These are phyloP conservation scores for Bombus haemorrhoidalis DNA, from an alignment of 1,140 invertebrate genomes.

Conservation along the genomic window DNA sequence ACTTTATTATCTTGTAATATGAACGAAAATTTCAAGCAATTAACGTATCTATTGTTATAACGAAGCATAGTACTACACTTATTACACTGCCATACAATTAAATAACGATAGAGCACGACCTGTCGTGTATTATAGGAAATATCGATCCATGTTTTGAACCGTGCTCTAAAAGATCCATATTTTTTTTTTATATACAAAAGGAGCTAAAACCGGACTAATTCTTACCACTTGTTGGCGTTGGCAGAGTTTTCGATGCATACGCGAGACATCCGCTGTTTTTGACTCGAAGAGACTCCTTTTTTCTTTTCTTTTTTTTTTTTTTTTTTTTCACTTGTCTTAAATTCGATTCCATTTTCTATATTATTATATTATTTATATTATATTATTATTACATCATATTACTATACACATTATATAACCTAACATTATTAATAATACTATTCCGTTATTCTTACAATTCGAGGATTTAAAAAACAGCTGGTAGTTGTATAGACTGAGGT, in stretches of 20 bases:
- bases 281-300: too few species aligned
- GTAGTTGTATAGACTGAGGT: too few species aligned
- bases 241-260: not conserved
- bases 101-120: not conserved
- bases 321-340: too few species aligned
- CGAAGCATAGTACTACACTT: too few species aligned
- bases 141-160: not conserved
- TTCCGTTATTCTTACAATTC: too few species aligned
- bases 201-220: not conserved
- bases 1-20: not conserved
- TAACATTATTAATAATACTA: too few species aligned
- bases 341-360: not conserved
- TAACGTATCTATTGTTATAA: not conserved
- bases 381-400: too few species aligned
- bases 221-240: conserved; percentile 7
- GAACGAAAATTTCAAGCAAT: not conserved
- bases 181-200: too few species aligned
- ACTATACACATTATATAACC: too few species aligned
- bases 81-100: not conserved
- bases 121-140: not conserved
- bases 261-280: not conserved
- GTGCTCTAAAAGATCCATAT: not conserved
- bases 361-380: not conserved
- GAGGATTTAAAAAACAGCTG: too few species aligned
- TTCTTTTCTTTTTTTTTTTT: too few species aligned